Percentiles rank a stretch among this genome's conserved stretches.
phyloP scores from a whole-genome alignment of 92 coral and sea anemone genomes.

The Isaurus tuberculatus region DNA sequence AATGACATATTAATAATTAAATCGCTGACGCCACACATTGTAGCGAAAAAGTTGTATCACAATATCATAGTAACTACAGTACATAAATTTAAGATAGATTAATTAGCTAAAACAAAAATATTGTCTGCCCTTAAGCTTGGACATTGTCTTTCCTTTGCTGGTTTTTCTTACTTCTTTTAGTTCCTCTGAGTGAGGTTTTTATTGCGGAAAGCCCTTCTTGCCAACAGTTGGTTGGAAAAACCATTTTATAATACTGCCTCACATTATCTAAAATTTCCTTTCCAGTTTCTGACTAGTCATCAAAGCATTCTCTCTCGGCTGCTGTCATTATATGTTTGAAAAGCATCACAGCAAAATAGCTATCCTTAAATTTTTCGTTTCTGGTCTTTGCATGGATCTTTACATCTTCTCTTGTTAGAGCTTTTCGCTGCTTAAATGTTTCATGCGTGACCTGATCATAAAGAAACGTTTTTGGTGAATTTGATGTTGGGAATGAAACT shows the following conservation, averaged over 20 bases:
- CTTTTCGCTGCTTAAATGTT: neutral
- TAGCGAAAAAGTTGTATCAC: neutral
- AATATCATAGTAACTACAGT: neutral
- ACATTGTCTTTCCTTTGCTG: neutral
- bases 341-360: conserved; percentile 9
- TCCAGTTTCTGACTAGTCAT: conserved; percentile 13
- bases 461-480: neutral
- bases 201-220: conserved; percentile 2
- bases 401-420: conserved; percentile 17
- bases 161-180: conserved; percentile 6
- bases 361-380: conserved; percentile 8
- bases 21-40: neutral
- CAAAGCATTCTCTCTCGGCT: neutral
- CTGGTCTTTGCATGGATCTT: neutral
- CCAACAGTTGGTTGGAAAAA: conserved; percentile 11
- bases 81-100: neutral
- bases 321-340: neutral
- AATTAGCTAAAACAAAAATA: neutral
- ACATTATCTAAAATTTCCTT: conserved; percentile 9
- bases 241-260: neutral
- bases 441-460: neutral
- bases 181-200: conserved; percentile 7
- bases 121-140: neutral
- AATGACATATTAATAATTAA: neutral
- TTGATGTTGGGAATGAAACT: conserved; percentile 3